Evolutionary conservation across 2,797 vertebrate species (phyloP).

Genomic region (Limnodromus scolopaceus): DNA sequence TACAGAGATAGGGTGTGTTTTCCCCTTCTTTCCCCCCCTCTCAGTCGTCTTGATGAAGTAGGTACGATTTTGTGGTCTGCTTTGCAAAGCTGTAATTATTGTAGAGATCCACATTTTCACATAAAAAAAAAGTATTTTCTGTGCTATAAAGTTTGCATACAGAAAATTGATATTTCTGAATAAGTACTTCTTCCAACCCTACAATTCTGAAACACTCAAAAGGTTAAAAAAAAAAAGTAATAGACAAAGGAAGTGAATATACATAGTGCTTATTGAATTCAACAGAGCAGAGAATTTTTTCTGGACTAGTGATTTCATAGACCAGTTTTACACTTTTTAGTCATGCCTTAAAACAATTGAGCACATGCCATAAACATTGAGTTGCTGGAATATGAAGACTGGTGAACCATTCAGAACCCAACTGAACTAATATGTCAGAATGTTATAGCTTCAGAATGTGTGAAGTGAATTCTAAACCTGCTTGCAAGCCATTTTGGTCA

Average conservation of each 20-base stretch:
- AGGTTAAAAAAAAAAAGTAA: constrained; percentile 38
- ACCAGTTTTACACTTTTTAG: constrained; percentile 75
- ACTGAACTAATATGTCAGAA: constrained; percentile 70
- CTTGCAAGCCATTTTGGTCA: constrained; percentile 33
- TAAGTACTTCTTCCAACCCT: constrained; percentile 49
- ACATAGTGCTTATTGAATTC: constrained; percentile 62
- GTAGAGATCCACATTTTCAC: background rate
- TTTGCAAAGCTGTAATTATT: constrained; percentile 50
- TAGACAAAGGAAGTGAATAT: constrained; percentile 62
- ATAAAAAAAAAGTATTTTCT: background rate
- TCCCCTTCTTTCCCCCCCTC: background rate
- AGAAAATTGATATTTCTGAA: constrained; percentile 58
- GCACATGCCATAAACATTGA: constrained; percentile 69
- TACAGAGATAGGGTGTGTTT: background rate
- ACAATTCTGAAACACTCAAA: constrained; percentile 69
- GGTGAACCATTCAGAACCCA: constrained; percentile 68
- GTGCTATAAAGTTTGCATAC: constrained; percentile 42
- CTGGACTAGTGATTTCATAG: constrained; percentile 63
- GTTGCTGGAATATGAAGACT: constrained; percentile 66
- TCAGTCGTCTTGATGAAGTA: background rate
- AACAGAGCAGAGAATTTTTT: constrained; percentile 72
- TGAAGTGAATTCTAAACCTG: constrained; percentile 70
- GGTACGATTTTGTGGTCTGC: constrained; percentile 6
- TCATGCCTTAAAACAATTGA: constrained; percentile 79
- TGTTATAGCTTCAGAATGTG: constrained; percentile 46